A percentile compares a stretch with the other conserved stretches of the same genome.
Conservation (phyloP, 2,113 vertebrate genomes). For the Cephalopterus ornatus region DNA sequence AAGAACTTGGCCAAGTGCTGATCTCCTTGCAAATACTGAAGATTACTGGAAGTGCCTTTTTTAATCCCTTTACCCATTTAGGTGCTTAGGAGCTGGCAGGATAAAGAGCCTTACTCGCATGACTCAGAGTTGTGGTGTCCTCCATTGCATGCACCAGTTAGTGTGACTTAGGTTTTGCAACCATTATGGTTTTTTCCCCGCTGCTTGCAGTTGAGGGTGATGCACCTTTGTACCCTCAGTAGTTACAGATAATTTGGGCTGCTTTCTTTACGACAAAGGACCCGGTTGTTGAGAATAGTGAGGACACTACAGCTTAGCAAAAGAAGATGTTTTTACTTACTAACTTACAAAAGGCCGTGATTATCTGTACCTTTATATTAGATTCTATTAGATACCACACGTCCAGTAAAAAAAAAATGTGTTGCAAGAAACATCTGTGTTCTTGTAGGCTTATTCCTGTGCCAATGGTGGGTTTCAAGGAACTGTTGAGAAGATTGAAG, state of each 20-base stretch:
- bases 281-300: background rate
- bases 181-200: rapidly evolving
- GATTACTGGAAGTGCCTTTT: background rate
- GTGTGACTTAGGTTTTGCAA: background rate
- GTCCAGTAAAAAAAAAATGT: background rate
- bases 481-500: conserved; percentile 89
- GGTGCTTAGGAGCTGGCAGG: background rate
- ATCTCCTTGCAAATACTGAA: background rate
- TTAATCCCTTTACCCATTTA: background rate
- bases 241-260: background rate
- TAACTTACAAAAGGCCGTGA: background rate
- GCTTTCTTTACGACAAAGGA: background rate
- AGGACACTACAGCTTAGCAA: background rate
- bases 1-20: background rate
- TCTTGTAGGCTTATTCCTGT: conserved; percentile 91
- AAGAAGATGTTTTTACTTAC: background rate
- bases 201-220: background rate
- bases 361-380: background rate
- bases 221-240: background rate
- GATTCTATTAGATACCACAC: background rate
- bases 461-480: conserved; percentile 97
- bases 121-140: background rate
- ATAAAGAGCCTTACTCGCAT: background rate
- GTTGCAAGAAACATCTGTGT: background rate
- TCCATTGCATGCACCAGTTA: background rate